Evolutionary conservation across 2,113 vertebrate genomes (phyloP), one percentile per base, ranked within the genome.

Genomic region (Larimichthys polyactis): DNA sequence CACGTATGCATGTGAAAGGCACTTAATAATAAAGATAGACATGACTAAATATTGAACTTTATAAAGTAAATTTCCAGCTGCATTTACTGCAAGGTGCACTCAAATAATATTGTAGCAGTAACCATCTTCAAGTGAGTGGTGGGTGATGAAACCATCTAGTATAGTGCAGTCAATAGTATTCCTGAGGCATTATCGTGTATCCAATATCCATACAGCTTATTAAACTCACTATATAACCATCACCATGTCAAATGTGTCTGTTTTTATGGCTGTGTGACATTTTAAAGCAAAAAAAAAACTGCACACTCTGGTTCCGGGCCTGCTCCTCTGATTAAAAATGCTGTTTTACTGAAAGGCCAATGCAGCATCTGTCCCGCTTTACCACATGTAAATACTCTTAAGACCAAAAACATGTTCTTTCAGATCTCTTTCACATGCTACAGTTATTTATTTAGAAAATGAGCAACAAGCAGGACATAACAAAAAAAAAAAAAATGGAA

Each of bases 391-490:
- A 63, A 60, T 4, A 60, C 57, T 49, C 55, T 54, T 4, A 66
- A 76, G 9, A 65, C 11, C 7, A 55, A 67, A 62, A 65, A 70
- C 11, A 4, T 73, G 43, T 51, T 79, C 17, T 19, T 72, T 71
- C 64, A 84, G 83, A 46, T 71, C 59, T 63, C n/a, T 72, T 72
- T 52, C 75, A 78, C 54, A 81, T 74, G 85, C 22, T 78, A 44
- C n/a, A 78, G 32, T 71, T 55, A 71, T 63, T 76, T 36, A 3
- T 63, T 76, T 36, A 3, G 22, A 70, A 40, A 82, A 87, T 60
- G 14, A 32, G 32, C 44, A 76, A 17, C 69, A 51, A 75, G 65
- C 32, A 75, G 44, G 0, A 22, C 46, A 71, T 69, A 36, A 7
- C 73, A 72, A 60, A 48, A 78, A 59, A 32, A 36, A 19, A n/a